A percentile compares a stretch with the other conserved stretches of the same genome.
Conservation (phyloP, 2,797 vertebrate genomes). For the Melanotaenia parkinsoni region DNA sequence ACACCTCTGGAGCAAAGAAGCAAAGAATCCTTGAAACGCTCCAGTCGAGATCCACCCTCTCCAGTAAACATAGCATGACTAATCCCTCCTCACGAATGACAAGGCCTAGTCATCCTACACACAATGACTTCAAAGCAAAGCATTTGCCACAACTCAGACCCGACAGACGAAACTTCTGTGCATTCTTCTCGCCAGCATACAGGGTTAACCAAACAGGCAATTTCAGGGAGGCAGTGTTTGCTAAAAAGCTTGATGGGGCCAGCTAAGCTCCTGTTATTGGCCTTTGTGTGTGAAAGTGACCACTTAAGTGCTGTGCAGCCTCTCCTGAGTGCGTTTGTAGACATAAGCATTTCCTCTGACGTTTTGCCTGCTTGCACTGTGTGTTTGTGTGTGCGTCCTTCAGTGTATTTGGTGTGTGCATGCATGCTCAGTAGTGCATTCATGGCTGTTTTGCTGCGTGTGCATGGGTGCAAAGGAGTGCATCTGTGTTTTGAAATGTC, state of each 20-base stretch:
- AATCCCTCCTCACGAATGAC: slow-evolving; percentile 68
- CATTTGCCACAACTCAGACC: slow-evolving; percentile 34
- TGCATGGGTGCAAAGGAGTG: slow-evolving; percentile 1
- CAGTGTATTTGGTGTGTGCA: slow-evolving; percentile 15
- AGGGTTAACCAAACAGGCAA: slow-evolving; percentile 57
- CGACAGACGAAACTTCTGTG: slow-evolving; percentile 27
- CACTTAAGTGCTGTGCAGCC: slow-evolving; percentile 64
- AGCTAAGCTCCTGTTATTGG: slow-evolving; percentile 75
- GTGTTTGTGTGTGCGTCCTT: slow-evolving; percentile 29
- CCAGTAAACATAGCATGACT: slow-evolving; percentile 64
- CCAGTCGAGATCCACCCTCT: slow-evolving; percentile 50
- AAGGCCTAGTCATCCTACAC: slow-evolving; percentile 50
- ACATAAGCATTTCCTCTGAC: slow-evolving; percentile 76
- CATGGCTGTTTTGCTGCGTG: slow-evolving; percentile 27
- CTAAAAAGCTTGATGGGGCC: slow-evolving; percentile 62
- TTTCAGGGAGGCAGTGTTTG: slow-evolving; percentile 52
- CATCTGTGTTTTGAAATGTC: slow-evolving; percentile 6
- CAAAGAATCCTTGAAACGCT: slow-evolving; percentile 60
- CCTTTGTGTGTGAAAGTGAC: slow-evolving; percentile 74
- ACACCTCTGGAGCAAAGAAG: slow-evolving; percentile 54
- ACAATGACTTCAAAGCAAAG: slow-evolving; percentile 70
- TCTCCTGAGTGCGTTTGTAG: slow-evolving; percentile 59
- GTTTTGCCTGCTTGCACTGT: slow-evolving; percentile 61
- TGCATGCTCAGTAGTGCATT: slow-evolving; percentile 39
- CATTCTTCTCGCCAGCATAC: slow-evolving; percentile 24